Evolutionary conservation across 2,888 invertebrate species (phyloP).

Genomic region (Aleiodes leptofemur): DNA sequence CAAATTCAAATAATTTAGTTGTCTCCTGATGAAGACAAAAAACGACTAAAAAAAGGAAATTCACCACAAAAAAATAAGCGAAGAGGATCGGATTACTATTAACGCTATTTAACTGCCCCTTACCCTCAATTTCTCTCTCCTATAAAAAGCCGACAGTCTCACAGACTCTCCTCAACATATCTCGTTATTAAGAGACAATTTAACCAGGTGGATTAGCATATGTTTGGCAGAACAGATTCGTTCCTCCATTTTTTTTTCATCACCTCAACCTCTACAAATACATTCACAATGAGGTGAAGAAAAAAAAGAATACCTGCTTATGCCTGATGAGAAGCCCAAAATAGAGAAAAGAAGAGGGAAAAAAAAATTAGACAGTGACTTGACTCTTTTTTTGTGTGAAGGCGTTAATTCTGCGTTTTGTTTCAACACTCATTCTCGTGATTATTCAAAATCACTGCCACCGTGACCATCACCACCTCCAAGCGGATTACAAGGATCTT

Average conservation of each 20-base stretch:
- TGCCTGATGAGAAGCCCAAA: constrained; percentile 21
- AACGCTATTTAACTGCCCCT: constrained; percentile 50
- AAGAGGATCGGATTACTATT: constrained; percentile 54
- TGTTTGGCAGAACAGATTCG: constrained; percentile 22
- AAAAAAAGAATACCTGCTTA: constrained; percentile 22
- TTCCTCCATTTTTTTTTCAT: constrained; percentile 15
- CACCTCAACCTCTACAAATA: constrained; percentile 3
- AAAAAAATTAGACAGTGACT: constrained; percentile 13
- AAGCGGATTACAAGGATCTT: background rate
- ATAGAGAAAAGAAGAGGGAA: background rate
- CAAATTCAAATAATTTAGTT: too few relatives aligned
- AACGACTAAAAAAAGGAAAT: background rate
- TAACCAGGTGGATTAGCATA: constrained; percentile 46
- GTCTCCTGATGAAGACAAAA: background rate
- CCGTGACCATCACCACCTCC: constrained; percentile 3
- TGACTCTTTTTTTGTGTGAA: background rate
- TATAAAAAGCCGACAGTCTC: constrained; percentile 45
- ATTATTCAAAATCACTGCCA: constrained; percentile 2
- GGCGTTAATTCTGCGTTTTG: constrained; percentile 26
- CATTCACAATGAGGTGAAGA: background rate
- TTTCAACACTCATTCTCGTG: constrained; percentile 1
- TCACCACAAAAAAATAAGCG: background rate
- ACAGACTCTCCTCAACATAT: constrained; percentile 46
- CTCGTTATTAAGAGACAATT: constrained; percentile 54
- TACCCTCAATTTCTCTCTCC: background rate